These are phyloP conservation scores for Kradibia gibbosae DNA, from an alignment of 1,140 invertebrate species.

Conservation along the genomic window DNA sequence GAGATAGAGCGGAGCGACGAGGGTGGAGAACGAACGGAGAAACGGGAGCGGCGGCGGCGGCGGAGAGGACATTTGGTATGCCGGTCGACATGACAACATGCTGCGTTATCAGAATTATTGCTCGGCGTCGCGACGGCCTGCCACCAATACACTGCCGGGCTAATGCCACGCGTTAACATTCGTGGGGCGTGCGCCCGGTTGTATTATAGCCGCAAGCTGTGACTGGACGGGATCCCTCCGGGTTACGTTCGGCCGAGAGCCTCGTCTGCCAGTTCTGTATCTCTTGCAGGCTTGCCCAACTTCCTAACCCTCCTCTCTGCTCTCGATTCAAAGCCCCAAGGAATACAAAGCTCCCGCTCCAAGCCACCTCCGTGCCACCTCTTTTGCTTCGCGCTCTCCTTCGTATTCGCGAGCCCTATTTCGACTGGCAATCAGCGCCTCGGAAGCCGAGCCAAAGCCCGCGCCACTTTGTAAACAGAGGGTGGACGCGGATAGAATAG, in stretches of 20 bases:
- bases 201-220: constrained; percentile 69
- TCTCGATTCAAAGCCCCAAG: too few relatives aligned
- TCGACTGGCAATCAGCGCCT: too few relatives aligned
- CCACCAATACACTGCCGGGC: constrained; percentile 44
- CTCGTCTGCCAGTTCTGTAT: neutral
- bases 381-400: neutral
- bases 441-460: too few relatives aligned
- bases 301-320: too few relatives aligned
- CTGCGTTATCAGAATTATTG: constrained; percentile 73
- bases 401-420: too few relatives aligned
- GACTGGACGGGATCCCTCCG: constrained; percentile 53
- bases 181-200: constrained; percentile 63
- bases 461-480: too few relatives aligned
- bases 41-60: constrained; percentile 41
- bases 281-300: too few relatives aligned
- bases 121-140: constrained; percentile 48
- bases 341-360: too few relatives aligned
- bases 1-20: neutral
- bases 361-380: neutral
- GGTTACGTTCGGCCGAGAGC: constrained; percentile 18
- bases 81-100: constrained; percentile 71
- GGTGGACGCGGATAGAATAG: too few relatives aligned
- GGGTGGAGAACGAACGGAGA: constrained; percentile 43
- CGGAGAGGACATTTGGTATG: constrained; percentile 66
- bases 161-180: constrained; percentile 72